These are phyloP conservation scores for Microctenopoma lineatum DNA, from an alignment of 2,797 vertebrate species.

Conservation along the genomic window DNA sequence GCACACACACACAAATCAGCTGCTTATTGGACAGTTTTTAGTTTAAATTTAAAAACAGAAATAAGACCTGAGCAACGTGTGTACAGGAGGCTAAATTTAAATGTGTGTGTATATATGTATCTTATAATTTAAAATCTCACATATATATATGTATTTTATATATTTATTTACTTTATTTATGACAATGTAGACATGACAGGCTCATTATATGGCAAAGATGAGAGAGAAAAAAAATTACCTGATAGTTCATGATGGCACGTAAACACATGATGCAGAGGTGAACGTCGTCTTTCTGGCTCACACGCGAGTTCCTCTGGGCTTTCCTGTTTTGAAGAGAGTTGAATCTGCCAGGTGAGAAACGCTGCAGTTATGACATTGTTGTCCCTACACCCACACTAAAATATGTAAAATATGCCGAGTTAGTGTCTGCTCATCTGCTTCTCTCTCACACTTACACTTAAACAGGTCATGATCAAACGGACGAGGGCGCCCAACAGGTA, in stretches of 20 bases:
- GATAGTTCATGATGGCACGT: constrained; percentile 98
- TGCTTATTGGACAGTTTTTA: no score
- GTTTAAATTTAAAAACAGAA: neutral
- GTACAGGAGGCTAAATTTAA: no score
- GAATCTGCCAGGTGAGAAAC: constrained; percentile 66
- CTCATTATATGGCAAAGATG: no score
- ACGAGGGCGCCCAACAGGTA: neutral
- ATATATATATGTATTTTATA: no score
- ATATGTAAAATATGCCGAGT: neutral
- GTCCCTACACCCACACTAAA: neutral
- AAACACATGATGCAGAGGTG: constrained; percentile 97
- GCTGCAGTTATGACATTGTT: constrained; percentile 10
- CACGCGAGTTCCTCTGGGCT: constrained; percentile 84
- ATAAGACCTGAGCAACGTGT: no score
- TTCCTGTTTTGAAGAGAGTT: constrained; percentile 87
- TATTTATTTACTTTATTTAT: no score
- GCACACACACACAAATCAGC: no score
- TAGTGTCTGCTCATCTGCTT: no score
- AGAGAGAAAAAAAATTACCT: constrained; percentile 41
- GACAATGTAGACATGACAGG: no score
- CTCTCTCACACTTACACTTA: constrained; percentile 15
- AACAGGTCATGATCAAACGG: neutral
- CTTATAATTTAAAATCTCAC: no score
- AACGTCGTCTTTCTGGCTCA: constrained; percentile 90
- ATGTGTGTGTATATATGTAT: no score